Base-by-base conservation (phyloP, 2,113 vertebrate genomes). In the western clawed frog (Xenopus tropicalis) region DNA sequence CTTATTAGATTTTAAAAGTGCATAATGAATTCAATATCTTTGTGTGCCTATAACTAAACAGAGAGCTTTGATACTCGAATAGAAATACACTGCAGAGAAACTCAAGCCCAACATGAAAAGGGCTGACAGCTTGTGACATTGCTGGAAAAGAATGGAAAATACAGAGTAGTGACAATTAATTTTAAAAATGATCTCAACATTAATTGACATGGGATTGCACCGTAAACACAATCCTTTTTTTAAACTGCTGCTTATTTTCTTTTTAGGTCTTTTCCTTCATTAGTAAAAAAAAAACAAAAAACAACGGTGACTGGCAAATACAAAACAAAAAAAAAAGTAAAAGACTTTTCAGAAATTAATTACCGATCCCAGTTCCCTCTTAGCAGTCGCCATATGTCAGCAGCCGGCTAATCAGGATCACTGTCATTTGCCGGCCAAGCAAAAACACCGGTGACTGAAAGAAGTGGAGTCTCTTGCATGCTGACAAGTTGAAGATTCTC, bases 381-480 rank as follows among this genome's bases (percentile, higher is more conserved):
- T 64, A 61, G 42, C 72, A 66, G 65, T 67, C 42, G 67, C 72
- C 72, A 74, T 67, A 74, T 74, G 72, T 74, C 72, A 74, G 43
- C 61, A 54, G 42, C 43, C 16, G 64, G n/a, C 54, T 14, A 59
- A 66, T 42, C 29, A 37, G 29, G 29, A 37, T 37, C 29, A 37
- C 29, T 37, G 29, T 37, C 29, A 37, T 37, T 68, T 69, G 72
- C 61, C 57, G 25, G 11, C 72, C 48, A 37, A 74, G 72, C 72
- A 20, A 43, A 51, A 51, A 52, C 57, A 14, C 43, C 67, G 44
- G 10, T 62, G 72, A 69, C 56, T 74, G 72, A 74, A 74, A 67
- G 44, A 65, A 51, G 29, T 11, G 43, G 59, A 25, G 43, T 61
- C 10, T 48, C 57, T 61, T 43, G n/a, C 66, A 48, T 19, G 65